Evolutionary conservation across 1,140 invertebrate species (phyloP), one percentile per base, ranked within the genome.

Genomic region (Araneus ventricosus): DNA sequence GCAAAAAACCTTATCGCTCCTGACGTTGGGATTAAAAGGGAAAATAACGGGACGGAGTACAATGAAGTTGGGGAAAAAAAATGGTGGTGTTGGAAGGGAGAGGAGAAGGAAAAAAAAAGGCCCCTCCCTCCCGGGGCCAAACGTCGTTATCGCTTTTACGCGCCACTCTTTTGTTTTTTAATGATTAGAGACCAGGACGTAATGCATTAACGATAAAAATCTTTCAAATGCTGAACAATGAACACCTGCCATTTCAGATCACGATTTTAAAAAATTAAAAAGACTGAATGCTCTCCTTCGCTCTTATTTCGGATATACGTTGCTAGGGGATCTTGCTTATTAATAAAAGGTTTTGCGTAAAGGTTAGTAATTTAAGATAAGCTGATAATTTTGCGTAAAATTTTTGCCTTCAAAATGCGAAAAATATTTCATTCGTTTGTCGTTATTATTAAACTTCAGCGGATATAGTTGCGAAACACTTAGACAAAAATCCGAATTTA

Each of bases 81-180:
- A n/a, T 22, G 37, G 67, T 70, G n/a, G 17, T 87, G n/a, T 2
- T 87, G n/a, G 34, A 63, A 34, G 39, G 0, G 63, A 67, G 24
- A 39, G 30, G 3, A 27, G n/a, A n/a, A n/a, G n/a, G n/a, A n/a
- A 70, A 80, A 90, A 90, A 80, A 90, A 90, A 52, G n/a, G 27
- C 39, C 41, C 24, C 63, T 61, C 82, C 57, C 84, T 67, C 91
- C 91, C 57, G 84, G 91, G 91, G 91, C 61, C 39, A 79, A 88
- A 87, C 63, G 85, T 93, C 91, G 91, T 93, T 93, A 93, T 93
- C 91, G 91, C 91, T 93, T 93, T 93, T 93, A 88, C 70, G 91
- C 84, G 82, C 45, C 84, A 22, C 39, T 86, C 59, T 59, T 88
- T 93, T 93, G 85, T 93, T 93, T 93, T 93, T 88, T 93, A 93